Conservation (phyloP, 2,888 invertebrate species). For the Orchestes rusci region DNA sequence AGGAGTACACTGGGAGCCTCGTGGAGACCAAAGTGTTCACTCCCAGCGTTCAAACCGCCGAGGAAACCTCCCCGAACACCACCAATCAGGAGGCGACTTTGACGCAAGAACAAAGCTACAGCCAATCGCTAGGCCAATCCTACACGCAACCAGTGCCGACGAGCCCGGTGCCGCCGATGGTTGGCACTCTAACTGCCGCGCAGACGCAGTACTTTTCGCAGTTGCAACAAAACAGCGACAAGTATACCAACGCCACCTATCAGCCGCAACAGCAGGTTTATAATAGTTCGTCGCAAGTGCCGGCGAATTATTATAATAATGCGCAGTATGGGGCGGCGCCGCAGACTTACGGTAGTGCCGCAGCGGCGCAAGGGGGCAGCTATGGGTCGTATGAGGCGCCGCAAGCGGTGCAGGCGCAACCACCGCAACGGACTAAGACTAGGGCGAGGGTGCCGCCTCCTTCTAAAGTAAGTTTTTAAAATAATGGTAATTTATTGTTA, state of each 20-base stretch:
- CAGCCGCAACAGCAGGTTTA: conserved; percentile 26
- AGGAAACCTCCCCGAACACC: conserved; percentile 16
- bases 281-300: conserved; percentile 7
- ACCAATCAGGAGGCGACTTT: neutral
- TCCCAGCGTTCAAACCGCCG: conserved; percentile 48
- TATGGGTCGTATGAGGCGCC: conserved; percentile 1
- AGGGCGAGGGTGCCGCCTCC: conserved; percentile 75
- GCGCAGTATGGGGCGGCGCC: conserved; percentile 30
- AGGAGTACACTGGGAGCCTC: conserved; percentile 91
- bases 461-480: conserved; percentile 56
- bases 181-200: conserved; percentile 48
- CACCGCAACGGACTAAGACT: conserved; percentile 52
- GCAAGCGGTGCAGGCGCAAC: conserved; percentile 29
- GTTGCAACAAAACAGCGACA: conserved; percentile 46
- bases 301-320: too few species aligned
- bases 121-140: conserved; percentile 15
- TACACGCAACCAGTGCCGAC: conserved; percentile 25
- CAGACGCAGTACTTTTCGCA: conserved; percentile 55
- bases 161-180: conserved; percentile 38
- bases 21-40: conserved; percentile 92
- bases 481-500: too few species aligned
- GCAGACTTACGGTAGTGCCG: conserved; percentile 6
- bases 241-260: conserved; percentile 29
- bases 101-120: neutral
- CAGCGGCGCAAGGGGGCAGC: neutral